Percentiles rank a stretch among this genome's conserved stretches.
phyloP scores from a whole-genome alignment of 1,140 invertebrate genomes.

The Galleria mellonella region DNA sequence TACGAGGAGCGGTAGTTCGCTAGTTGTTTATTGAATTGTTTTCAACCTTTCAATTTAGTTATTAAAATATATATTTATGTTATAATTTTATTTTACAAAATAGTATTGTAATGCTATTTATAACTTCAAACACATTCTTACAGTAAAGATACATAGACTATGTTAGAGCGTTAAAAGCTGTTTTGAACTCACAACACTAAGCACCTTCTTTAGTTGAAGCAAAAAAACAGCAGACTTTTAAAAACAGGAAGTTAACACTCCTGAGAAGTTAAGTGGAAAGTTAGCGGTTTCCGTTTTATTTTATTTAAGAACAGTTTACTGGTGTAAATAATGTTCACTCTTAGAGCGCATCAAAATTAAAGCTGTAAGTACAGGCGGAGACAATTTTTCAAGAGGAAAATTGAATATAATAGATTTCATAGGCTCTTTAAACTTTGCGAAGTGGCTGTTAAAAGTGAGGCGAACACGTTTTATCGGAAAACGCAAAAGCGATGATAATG shows the following conservation, averaged over 20 bases:
- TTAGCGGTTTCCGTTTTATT: slow-evolving; percentile 56
- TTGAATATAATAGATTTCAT: slow-evolving; percentile 56
- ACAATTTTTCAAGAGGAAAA: slow-evolving; percentile 28
- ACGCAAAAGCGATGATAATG: slow-evolving; percentile 66
- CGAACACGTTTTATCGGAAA: slow-evolving; percentile 63
- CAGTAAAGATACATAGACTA: not conserved
- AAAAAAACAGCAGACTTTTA: slow-evolving; percentile 63
- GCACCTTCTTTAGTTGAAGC: slow-evolving; percentile 44
- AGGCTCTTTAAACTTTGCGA: slow-evolving; percentile 45
- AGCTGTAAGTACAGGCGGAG: slow-evolving; percentile 6
- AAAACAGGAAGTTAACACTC: slow-evolving; percentile 68
- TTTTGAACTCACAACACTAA: slow-evolving; percentile 62
- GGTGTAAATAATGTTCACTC: slow-evolving; percentile 17
- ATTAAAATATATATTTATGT: too few species aligned
- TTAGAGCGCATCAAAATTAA: slow-evolving; percentile 14
- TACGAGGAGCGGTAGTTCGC: too few species aligned
- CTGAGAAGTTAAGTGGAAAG: slow-evolving; percentile 65
- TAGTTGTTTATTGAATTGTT: too few species aligned
- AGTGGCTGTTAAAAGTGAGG: slow-evolving; percentile 56
- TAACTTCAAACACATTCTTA: too few species aligned
- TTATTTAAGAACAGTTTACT: slow-evolving; percentile 55
- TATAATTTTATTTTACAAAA: too few species aligned
- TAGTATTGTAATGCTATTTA: too few species aligned
- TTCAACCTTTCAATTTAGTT: too few species aligned
- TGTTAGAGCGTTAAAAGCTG: slow-evolving; percentile 55